These are phyloP conservation scores for Amphiprion percula DNA, from an alignment of 2,113 vertebrate species.

Conservation along the genomic window DNA sequence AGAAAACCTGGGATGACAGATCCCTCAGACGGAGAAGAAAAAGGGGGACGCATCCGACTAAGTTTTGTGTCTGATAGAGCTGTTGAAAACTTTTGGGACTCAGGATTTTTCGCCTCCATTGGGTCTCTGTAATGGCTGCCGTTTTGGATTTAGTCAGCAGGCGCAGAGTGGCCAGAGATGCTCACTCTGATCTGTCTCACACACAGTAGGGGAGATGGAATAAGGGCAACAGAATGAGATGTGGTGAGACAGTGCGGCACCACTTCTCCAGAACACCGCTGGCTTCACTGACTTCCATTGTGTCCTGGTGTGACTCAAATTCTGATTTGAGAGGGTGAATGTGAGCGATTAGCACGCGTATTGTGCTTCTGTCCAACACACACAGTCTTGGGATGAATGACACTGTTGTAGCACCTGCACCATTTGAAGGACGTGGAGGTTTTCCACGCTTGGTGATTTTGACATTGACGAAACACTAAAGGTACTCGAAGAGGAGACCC, in stretches of 20 bases:
- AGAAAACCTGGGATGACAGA: conserved; percentile 58
- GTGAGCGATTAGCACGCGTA: background rate
- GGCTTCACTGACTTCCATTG: conserved; percentile 42
- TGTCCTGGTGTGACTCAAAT: conserved; percentile 36
- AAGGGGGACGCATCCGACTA: conserved; percentile 24
- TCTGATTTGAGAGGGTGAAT: conserved; percentile 28
- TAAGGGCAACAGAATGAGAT: conserved; percentile 49
- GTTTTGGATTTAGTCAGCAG: conserved; percentile 76
- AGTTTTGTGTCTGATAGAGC: conserved; percentile 55
- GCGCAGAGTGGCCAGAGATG: conserved; percentile 61
- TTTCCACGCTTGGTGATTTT: conserved; percentile 7
- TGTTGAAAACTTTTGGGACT: conserved; percentile 73
- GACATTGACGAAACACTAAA: conserved; percentile 12
- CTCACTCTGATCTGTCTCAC: conserved; percentile 76
- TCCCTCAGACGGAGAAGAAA: conserved; percentile 23
- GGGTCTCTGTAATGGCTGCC: conserved; percentile 74
- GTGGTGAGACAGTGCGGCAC: conserved; percentile 23
- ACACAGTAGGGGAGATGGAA: conserved; percentile 42
- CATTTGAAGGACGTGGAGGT: background rate
- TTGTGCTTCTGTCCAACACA: conserved; percentile 13
- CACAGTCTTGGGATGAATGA: background rate
- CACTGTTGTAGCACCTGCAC: background rate
- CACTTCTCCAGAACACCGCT: conserved; percentile 31
- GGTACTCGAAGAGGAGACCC: conserved; percentile 46
- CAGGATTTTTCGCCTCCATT: conserved; percentile 71